phyloP scores from a whole-genome alignment of 2,888 invertebrate genomes.

The Andrena minutula region DNA sequence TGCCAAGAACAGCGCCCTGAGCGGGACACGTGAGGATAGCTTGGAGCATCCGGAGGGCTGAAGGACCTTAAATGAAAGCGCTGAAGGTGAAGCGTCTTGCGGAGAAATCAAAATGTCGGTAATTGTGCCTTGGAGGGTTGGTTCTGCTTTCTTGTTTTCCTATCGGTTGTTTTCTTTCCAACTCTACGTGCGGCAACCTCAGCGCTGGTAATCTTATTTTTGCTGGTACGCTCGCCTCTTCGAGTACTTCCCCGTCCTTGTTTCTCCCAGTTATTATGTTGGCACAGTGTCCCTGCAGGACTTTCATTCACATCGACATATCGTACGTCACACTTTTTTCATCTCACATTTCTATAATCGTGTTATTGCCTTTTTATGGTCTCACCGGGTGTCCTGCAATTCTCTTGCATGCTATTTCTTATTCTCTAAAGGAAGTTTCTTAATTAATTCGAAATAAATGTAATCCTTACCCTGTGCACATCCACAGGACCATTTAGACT shows the following conservation, averaged over 20 bases:
- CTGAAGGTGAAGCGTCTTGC: slow-evolving; percentile 5
- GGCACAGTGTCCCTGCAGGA: slow-evolving; percentile 7
- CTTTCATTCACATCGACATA: neutral
- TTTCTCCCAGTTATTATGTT: slow-evolving; percentile 31
- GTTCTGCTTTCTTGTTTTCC: slow-evolving; percentile 32
- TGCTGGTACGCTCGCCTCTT: slow-evolving; percentile 24
- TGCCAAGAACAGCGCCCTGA: neutral
- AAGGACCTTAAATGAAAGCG: slow-evolving; percentile 17
- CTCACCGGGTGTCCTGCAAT: neutral
- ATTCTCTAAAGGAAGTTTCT: too few species aligned
- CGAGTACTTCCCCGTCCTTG: slow-evolving; percentile 31
- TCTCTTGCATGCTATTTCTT: neutral
- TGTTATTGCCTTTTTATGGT: neutral
- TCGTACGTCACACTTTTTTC: neutral
- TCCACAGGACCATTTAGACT: too few species aligned
- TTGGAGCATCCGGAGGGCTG: neutral
- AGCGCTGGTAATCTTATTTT: slow-evolving; percentile 55
- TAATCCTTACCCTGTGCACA: too few species aligned
- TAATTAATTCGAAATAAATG: too few species aligned
- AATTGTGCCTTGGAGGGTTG: slow-evolving; percentile 31
- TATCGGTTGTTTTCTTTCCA: slow-evolving; percentile 34
- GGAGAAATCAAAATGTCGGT: slow-evolving; percentile 42
- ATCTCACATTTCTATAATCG: neutral
- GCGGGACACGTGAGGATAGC: neutral
- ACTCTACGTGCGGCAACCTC: slow-evolving; percentile 6